Conservation (phyloP, 2,888 invertebrate genomes). For the Metellina segmentata region DNA sequence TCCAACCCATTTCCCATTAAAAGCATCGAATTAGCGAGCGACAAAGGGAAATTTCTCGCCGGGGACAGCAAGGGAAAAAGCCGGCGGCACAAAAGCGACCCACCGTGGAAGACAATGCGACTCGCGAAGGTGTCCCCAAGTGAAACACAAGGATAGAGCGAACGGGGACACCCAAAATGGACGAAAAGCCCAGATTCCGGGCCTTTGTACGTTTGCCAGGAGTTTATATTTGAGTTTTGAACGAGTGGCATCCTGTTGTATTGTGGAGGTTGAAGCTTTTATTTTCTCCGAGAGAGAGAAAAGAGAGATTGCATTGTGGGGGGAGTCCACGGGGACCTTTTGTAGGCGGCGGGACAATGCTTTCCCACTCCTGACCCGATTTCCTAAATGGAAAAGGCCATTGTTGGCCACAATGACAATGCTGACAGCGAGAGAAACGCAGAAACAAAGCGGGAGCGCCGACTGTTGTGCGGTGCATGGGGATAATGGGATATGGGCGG, state of each 20-base stretch:
- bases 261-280: slow-evolving; percentile 46
- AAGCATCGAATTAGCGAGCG: slow-evolving; percentile 27
- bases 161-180: not conserved
- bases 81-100: slow-evolving; percentile 11
- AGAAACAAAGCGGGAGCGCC: slow-evolving; percentile 55
- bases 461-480: not conserved
- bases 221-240: slow-evolving; percentile 71
- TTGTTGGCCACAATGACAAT: slow-evolving; percentile 75
- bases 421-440: slow-evolving; percentile 59
- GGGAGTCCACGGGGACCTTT: slow-evolving; percentile 58
- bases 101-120: slow-evolving; percentile 44
- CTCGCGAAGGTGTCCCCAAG: slow-evolving; percentile 6
- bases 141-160: slow-evolving; percentile 40
- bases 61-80: slow-evolving; percentile 42
- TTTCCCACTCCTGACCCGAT: slow-evolving; percentile 62
- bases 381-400: slow-evolving; percentile 71
- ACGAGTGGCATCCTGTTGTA: slow-evolving; percentile 75
- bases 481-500: slow-evolving; percentile 36
- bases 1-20: slow-evolving; percentile 24
- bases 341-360: slow-evolving; percentile 44
- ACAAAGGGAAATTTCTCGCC: slow-evolving; percentile 41
- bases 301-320: slow-evolving; percentile 21
- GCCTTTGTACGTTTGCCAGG: slow-evolving; percentile 45
- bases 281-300: slow-evolving; percentile 39
- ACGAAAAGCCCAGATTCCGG: slow-evolving; percentile 61